A percentile compares a stretch with the other conserved stretches of the same genome.
phyloP scores from a whole-genome alignment of 2,797 vertebrate genomes.

The Capromys pilorides region DNA sequence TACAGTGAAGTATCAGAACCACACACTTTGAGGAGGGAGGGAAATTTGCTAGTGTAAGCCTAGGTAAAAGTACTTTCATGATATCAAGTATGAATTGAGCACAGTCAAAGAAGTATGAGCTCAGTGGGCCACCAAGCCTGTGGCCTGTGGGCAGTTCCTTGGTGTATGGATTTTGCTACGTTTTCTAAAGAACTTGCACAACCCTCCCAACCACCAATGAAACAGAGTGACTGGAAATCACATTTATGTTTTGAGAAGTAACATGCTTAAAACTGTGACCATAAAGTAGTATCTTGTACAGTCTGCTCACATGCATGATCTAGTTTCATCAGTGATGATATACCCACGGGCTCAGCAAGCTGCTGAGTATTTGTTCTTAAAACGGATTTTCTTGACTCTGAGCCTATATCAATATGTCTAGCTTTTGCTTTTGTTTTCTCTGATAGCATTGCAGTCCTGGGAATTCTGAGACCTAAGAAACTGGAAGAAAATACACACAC shows the following conservation, averaged over 20 bases:
- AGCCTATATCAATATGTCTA: neutral
- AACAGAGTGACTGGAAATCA: neutral
- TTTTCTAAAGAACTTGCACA: constrained; percentile 32
- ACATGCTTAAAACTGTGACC: constrained; percentile 50
- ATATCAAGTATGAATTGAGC: constrained; percentile 54
- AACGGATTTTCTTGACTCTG: constrained; percentile 43
- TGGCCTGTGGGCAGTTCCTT: neutral
- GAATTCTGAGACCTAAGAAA: constrained; percentile 59
- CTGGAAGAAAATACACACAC: constrained; percentile 39
- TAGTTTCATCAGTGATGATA: constrained; percentile 72
- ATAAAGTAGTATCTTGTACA: constrained; percentile 43
- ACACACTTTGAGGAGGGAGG: neutral
- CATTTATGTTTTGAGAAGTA: constrained; percentile 11
- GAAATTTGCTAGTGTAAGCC: constrained; percentile 69
- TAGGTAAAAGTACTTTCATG: constrained; percentile 77
- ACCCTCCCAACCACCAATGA: neutral
- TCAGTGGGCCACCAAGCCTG: neutral
- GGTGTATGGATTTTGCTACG: constrained; percentile 38
- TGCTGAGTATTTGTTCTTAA: constrained; percentile 49
- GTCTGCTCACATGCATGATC: constrained; percentile 74
- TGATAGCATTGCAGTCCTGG: constrained; percentile 5
- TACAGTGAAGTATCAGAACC: constrained; percentile 8
- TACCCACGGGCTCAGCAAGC: constrained; percentile 18
- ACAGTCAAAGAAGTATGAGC: neutral
- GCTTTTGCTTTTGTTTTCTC: constrained; percentile 52